Evolutionary conservation across 2,888 invertebrate genomes (phyloP).

Genomic region (Strigamia maritima): DNA sequence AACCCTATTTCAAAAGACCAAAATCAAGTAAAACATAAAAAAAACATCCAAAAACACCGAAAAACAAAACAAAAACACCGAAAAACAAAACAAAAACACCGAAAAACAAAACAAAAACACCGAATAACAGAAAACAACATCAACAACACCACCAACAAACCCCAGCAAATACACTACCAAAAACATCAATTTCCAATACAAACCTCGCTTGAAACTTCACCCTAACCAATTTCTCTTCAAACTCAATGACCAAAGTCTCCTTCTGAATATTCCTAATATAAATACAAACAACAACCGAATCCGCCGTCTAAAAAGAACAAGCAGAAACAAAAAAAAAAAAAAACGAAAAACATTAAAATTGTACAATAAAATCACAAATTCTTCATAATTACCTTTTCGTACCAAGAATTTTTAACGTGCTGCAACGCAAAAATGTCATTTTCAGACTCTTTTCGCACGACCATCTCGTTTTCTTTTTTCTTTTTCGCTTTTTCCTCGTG

Average conservation of each 20-base stretch:
- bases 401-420: constrained; percentile 27
- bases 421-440: neutral
- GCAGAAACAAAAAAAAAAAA: neutral
- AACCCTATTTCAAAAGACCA: too few relatives aligned
- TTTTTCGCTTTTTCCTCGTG: neutral
- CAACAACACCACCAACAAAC: too few relatives aligned
- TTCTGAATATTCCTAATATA: neutral
- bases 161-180: too few relatives aligned
- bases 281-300: neutral
- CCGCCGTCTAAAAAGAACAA: neutral
- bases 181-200: too few relatives aligned
- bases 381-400: constrained; percentile 6
- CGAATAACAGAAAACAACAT: too few relatives aligned
- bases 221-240: neutral
- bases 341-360: neutral
- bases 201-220: constrained; percentile 4
- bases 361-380: neutral
- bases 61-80: too few relatives aligned
- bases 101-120: too few relatives aligned
- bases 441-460: neutral
- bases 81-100: too few relatives aligned
- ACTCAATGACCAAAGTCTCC: constrained; percentile 5
- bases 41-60: too few relatives aligned
- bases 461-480: neutral
- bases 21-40: too few relatives aligned